Base-by-base conservation (phyloP, 2,888 invertebrate genomes). In the Nemotelus nigrinus region DNA sequence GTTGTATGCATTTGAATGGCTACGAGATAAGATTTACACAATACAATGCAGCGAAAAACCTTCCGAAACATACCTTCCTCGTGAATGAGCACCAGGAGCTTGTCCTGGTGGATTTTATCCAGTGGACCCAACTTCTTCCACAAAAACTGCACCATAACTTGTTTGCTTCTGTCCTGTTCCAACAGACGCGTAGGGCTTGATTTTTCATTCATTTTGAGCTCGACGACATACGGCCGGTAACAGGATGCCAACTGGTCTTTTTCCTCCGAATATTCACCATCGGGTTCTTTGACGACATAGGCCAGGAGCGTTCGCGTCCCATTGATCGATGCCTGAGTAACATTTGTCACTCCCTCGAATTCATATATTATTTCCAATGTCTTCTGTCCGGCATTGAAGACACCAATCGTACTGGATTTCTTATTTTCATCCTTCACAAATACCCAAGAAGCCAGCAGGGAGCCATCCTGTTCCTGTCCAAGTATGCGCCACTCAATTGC, bases 321-420 rank as follows among this genome's bases (percentile, higher is more conserved):
- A 84, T 95, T 95, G 3, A 95, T 89, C 3, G 94, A 93, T 10
- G 94, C 95, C 87, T 96, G 95, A 80, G 94, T 91, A 74, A 94
- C 89, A 83, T 94, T 94, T 2, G 91, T 83, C 80, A 90, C 88
- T 75, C 89, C 88, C 3, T 89, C 84, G 84, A 94, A 93, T 44
- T 89, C 89, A 83, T 93, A 89, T 7, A 95, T 85, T 50, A 89
- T 88, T 82, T 88, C 85, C 74, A 93, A 85, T 3, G 87, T 86
- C 84, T 93, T 92, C 41, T 89, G 88, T 78, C 89, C 88, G 79
- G 91, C 89, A 78, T 89, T 88, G 82, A 92, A 93, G 60, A 91
- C 87, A 0, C 93, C 93, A 79, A 93, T 89, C 78, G 87, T 87
- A 2, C 87, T 86, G 79, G 84, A 82, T 0, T 83, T 82, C 3